phyloP scores from a whole-genome alignment of 1,140 invertebrate genomes.

The Subanguina moxae region DNA sequence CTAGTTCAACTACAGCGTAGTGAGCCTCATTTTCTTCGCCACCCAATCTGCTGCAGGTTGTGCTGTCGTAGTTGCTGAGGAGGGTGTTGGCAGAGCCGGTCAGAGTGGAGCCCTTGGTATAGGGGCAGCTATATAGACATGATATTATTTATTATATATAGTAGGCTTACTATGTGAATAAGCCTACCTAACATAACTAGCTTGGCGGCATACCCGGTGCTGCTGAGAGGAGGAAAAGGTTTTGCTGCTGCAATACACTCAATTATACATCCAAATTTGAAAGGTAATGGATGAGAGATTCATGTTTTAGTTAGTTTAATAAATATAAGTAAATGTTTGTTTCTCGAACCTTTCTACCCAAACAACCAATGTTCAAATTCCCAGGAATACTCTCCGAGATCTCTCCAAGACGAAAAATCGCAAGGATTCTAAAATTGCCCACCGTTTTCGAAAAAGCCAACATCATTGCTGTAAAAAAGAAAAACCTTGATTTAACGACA shows the following conservation, averaged over 20 bases:
- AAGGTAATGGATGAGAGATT: neutral
- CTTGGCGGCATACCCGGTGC: neutral
- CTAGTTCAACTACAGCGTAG: no score
- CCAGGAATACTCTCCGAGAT: no score
- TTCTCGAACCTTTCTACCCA: no score
- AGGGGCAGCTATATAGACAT: neutral
- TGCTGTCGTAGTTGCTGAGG: constrained; percentile 1
- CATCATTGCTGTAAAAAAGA: no score
- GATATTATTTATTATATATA: neutral
- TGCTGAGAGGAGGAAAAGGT: neutral
- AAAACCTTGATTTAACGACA: no score
- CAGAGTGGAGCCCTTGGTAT: neutral
- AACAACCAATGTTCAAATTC: no score
- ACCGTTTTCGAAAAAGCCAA: no score
- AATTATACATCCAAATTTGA: neutral
- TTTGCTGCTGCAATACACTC: no score
- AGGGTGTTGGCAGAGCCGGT: constrained; percentile 2
- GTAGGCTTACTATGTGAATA: neutral
- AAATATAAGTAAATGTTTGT: no score
- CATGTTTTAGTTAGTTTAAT: no score
- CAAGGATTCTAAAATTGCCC: no score
- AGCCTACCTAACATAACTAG: neutral
- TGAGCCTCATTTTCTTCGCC: neutral
- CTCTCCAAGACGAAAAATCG: no score
- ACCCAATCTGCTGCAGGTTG: neutral